Conservation (phyloP, 2,888 invertebrate genomes). For the Cordilura impudica region DNA sequence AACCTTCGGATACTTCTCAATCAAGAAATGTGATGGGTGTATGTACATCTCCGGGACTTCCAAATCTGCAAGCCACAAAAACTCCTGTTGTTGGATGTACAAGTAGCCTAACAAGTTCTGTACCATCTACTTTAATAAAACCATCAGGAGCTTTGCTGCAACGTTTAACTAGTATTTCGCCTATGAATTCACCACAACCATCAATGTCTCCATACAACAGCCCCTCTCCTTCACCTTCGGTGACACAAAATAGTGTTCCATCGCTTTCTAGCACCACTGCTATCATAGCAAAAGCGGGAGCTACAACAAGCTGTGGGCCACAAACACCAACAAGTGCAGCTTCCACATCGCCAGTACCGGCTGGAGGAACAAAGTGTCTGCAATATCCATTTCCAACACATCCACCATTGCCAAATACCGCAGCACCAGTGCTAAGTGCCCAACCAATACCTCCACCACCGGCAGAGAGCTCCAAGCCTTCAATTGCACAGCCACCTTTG, state of each 20-base stretch:
- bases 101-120: slow-evolving; percentile 64
- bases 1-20: slow-evolving; percentile 78
- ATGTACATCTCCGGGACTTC: slow-evolving; percentile 74
- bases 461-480: slow-evolving; percentile 50
- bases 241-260: slow-evolving; percentile 61
- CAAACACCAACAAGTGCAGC: slow-evolving; percentile 61
- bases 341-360: slow-evolving; percentile 53
- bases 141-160: slow-evolving; percentile 70
- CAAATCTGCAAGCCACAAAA: slow-evolving; percentile 76
- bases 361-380: slow-evolving; percentile 77
- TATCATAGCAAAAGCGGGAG: slow-evolving; percentile 31
- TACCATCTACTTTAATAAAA: slow-evolving; percentile 56
- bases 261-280: slow-evolving; percentile 30
- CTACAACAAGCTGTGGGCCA: slow-evolving; percentile 24
- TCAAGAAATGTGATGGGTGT: slow-evolving; percentile 56
- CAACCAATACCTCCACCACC: slow-evolving; percentile 72
- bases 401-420: slow-evolving; percentile 81
- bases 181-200: slow-evolving; percentile 78
- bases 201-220: slow-evolving; percentile 77
- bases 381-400: slow-evolving; percentile 90
- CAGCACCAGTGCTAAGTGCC: slow-evolving; percentile 72
- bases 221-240: slow-evolving; percentile 77
- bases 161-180: slow-evolving; percentile 75
- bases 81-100: slow-evolving; percentile 68
- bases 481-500: slow-evolving; percentile 56